phyloP scores from a whole-genome alignment of 2,797 vertebrate genomes.

The Arctocebus calabarensis region DNA sequence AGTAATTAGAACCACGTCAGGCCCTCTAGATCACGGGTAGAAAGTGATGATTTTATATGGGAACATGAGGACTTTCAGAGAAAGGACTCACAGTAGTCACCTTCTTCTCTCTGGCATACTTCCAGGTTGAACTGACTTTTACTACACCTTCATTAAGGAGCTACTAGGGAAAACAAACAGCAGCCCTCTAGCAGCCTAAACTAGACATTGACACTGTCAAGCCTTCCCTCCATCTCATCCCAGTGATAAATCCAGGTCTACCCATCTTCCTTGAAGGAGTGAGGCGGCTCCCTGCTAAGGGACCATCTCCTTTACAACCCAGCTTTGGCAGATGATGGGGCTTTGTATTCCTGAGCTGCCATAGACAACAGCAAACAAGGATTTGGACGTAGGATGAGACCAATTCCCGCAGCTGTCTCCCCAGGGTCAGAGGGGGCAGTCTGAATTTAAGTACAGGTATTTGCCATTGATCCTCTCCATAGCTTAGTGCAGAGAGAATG shows the following conservation, averaged over 20 bases:
- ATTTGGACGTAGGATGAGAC: not conserved
- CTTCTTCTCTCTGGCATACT: not conserved
- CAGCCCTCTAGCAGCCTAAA: not conserved
- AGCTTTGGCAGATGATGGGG: not conserved
- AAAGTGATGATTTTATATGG: not conserved
- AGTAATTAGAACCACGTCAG: not conserved
- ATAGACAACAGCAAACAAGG: not conserved
- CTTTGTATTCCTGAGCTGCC: not conserved
- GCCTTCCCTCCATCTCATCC: not conserved
- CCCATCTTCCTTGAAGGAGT: not conserved
- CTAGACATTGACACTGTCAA: not conserved
- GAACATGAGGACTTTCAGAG: not conserved
- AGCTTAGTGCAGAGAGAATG: not conserved
- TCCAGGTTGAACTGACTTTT: not conserved
- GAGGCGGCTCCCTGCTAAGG: not conserved
- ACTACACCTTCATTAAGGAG: not conserved
- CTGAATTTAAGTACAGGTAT: not conserved
- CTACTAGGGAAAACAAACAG: not conserved
- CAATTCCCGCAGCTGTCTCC: not conserved
- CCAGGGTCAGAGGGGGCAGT: not conserved
- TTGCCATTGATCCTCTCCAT: not conserved
- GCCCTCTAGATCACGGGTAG: not conserved
- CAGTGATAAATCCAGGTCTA: not conserved
- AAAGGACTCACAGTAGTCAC: not conserved
- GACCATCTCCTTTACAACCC: not conserved